These are phyloP conservation scores for Axea sp. DNA, from an alignment of 2,888 invertebrate species.

Conservation along the genomic window DNA sequence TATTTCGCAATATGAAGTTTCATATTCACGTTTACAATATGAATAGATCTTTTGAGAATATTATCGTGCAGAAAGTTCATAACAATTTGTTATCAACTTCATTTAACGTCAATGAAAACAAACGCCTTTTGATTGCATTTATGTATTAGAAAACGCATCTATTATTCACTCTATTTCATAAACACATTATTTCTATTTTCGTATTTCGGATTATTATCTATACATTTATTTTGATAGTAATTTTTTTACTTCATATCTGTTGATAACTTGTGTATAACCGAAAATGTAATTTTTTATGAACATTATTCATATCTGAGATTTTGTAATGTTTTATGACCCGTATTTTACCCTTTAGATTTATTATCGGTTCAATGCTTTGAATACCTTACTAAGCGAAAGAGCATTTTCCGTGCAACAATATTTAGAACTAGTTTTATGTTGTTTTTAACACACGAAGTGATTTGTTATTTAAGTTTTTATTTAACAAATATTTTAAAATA, in stretches of 20 bases:
- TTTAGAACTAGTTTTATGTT: background rate
- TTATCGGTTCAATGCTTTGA: conserved; percentile 42
- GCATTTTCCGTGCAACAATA: conserved; percentile 11
- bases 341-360: conserved; percentile 58
- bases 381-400: conserved; percentile 29
- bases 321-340: conserved; percentile 67
- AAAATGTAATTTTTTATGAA: conserved; percentile 37
- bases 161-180: background rate
- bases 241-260: conserved; percentile 7
- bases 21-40: conserved; percentile 17
- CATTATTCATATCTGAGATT: conserved; percentile 68
- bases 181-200: background rate
- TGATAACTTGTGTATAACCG: conserved; percentile 25
- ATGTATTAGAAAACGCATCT: conserved; percentile 9
- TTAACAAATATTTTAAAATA: background rate
- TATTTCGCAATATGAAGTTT: conserved; percentile 23
- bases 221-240: conserved; percentile 1
- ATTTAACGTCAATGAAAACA: conserved; percentile 19
- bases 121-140: conserved; percentile 5
- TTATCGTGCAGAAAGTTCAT: conserved; percentile 37
- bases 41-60: conserved; percentile 36
- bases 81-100: conserved; percentile 46
- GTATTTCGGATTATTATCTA: background rate
- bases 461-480: too few relatives aligned
- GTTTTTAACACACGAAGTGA: background rate